Evolutionary conservation across 92 coral and sea anemone species (phyloP).

Genomic region (Galaxea fascicularis): DNA sequence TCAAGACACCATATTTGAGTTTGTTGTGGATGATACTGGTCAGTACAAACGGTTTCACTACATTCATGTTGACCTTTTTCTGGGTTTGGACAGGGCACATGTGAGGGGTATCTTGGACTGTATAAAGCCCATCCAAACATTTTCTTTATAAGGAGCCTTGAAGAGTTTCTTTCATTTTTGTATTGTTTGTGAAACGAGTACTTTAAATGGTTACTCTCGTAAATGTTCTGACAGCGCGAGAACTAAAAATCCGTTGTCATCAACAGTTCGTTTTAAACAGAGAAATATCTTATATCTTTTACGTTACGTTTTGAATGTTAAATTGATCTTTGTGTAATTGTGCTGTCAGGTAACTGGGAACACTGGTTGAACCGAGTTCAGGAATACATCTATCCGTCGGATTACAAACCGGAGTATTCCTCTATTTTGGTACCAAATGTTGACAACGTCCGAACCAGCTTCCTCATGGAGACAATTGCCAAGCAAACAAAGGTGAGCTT

Average conservation of each 20-base stretch:
- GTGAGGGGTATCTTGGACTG: too few relatives aligned
- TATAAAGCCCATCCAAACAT: too few relatives aligned
- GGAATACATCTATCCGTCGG: constrained; percentile 85
- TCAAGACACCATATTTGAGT: constrained; percentile 86
- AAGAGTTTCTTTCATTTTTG: too few relatives aligned
- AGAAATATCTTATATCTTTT: too few relatives aligned
- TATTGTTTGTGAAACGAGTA: too few relatives aligned
- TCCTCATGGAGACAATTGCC: constrained; percentile 86
- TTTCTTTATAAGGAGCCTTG: too few relatives aligned
- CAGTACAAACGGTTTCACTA: constrained; percentile 19
- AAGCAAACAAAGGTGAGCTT: constrained; percentile 81
- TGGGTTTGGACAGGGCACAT: not conserved
- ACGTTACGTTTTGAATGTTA: not conserved
- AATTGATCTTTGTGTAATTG: not conserved
- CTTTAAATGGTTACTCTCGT: too few relatives aligned
- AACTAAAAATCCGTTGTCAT: too few relatives aligned
- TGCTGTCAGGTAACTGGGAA: constrained; percentile 84
- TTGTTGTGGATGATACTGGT: constrained; percentile 83
- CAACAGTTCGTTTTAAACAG: too few relatives aligned
- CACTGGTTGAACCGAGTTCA: constrained; percentile 93
- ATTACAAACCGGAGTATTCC: constrained; percentile 89
- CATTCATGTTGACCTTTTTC: not conserved
- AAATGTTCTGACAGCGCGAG: too few relatives aligned
- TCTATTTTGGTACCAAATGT: constrained; percentile 95
- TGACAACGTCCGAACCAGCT: constrained; percentile 87